Conservation (phyloP, 2,797 vertebrate genomes). For the Otolemur crassicaudatus region DNA sequence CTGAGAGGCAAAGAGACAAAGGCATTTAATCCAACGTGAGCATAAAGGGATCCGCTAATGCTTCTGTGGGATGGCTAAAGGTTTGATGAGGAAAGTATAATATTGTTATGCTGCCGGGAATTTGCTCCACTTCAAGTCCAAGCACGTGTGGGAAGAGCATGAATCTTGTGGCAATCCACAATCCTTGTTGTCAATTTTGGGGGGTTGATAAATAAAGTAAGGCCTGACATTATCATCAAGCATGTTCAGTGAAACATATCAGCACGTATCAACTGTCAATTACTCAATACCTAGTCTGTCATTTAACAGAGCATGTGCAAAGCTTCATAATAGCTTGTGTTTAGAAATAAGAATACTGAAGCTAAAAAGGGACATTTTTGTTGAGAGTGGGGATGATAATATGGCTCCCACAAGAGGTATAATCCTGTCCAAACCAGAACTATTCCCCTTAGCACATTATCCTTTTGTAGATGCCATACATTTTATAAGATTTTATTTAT, state of each 20-base stretch:
- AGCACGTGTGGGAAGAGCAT: neutral
- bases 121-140: neutral
- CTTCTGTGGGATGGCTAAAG: neutral
- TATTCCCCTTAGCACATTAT: neutral
- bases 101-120: neutral
- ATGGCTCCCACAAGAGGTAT: neutral
- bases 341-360: neutral
- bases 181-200: neutral
- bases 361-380: neutral
- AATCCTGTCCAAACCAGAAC: neutral
- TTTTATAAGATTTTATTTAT: neutral
- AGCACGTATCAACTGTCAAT: neutral
- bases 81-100: neutral
- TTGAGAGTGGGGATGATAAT: neutral
- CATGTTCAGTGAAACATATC: neutral
- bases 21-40: neutral
- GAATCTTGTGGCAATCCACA: neutral
- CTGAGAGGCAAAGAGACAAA: neutral
- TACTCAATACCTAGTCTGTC: neutral
- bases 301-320: neutral
- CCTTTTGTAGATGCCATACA: neutral
- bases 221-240: neutral
- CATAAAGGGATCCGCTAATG: neutral
- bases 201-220: neutral
- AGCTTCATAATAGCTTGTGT: neutral